A percentile compares a stretch with the other conserved stretches of the same genome.
These are phyloP conservation scores for Helleia helle DNA, from an alignment of 2,888 invertebrate genomes.

Conservation along the genomic window DNA sequence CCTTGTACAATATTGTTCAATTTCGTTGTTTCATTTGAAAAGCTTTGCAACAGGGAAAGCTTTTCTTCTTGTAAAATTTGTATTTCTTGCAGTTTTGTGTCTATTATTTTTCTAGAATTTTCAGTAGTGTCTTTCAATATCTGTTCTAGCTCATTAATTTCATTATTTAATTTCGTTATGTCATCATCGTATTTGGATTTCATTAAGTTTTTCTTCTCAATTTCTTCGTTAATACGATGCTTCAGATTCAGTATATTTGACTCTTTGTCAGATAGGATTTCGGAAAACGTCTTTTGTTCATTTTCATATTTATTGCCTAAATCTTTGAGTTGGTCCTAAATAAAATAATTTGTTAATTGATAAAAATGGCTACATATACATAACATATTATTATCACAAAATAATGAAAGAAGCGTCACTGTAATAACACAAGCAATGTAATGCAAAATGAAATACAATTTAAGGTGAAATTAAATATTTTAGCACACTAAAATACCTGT, in stretches of 20 bases:
- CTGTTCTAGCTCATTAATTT: constrained; percentile 50
- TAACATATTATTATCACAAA: too few species aligned
- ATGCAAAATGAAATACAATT: too few species aligned
- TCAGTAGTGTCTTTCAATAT: constrained; percentile 40
- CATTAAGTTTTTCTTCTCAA: constrained; percentile 42
- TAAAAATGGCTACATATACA: not conserved
- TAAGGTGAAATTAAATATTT: too few species aligned
- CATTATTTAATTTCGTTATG: constrained; percentile 45
- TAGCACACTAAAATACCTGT: too few species aligned
- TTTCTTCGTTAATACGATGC: constrained; percentile 50
- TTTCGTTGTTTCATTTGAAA: constrained; percentile 46
- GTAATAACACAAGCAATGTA: too few species aligned
- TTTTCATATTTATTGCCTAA: constrained; percentile 31
- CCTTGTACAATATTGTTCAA: constrained; percentile 36
- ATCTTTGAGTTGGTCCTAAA: constrained; percentile 36
- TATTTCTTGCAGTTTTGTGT: constrained; percentile 46
- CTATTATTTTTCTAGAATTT: constrained; percentile 34
- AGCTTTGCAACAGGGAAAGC: constrained; percentile 41
- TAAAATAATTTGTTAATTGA: not conserved
- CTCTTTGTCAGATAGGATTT: constrained; percentile 39
- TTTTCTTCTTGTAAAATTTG: constrained; percentile 54
- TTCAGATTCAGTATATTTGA: constrained; percentile 42
- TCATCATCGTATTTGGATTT: constrained; percentile 38
- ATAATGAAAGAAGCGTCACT: too few species aligned
- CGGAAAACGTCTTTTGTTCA: constrained; percentile 33